phyloP scores from a whole-genome alignment of 2,888 invertebrate genomes.

The Lymantria dispar region DNA sequence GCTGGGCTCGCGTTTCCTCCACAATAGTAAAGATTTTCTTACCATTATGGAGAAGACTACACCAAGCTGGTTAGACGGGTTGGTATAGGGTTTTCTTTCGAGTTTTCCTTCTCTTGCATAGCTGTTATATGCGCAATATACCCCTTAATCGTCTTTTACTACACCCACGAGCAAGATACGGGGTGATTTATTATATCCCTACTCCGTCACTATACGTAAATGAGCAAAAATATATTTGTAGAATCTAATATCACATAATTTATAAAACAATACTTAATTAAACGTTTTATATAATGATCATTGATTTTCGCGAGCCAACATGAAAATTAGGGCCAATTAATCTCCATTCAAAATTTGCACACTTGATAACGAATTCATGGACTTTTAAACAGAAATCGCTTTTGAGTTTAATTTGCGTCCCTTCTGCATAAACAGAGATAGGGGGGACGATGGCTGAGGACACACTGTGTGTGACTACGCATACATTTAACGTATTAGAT shows the following conservation, averaged over 20 bases:
- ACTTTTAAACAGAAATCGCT: constrained; percentile 6
- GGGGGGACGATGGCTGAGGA: constrained; percentile 13
- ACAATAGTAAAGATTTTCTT: too few relatives aligned
- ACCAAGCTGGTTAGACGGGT: too few relatives aligned
- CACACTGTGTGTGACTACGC: constrained; percentile 49
- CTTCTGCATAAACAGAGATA: constrained; percentile 58
- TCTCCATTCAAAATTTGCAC: not conserved
- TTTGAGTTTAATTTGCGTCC: constrained; percentile 5
- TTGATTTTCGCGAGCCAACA: not conserved
- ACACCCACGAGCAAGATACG: too few relatives aligned
- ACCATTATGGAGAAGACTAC: too few relatives aligned
- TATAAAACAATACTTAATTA: not conserved
- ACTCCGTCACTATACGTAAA: too few relatives aligned
- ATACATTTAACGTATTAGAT: constrained; percentile 44
- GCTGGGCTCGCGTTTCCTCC: too few relatives aligned
- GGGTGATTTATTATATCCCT: too few relatives aligned
- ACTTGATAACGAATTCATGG: constrained; percentile 6
- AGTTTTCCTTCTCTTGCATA: too few relatives aligned
- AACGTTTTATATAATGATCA: not conserved
- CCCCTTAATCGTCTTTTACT: too few relatives aligned
- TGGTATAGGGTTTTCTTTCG: too few relatives aligned
- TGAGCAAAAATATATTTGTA: too few relatives aligned
- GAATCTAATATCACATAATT: not conserved
- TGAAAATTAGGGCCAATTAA: not conserved
- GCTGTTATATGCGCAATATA: too few relatives aligned